Evolutionary conservation across 2,797 vertebrate species (phyloP).

Genomic region (Argya squamiceps): DNA sequence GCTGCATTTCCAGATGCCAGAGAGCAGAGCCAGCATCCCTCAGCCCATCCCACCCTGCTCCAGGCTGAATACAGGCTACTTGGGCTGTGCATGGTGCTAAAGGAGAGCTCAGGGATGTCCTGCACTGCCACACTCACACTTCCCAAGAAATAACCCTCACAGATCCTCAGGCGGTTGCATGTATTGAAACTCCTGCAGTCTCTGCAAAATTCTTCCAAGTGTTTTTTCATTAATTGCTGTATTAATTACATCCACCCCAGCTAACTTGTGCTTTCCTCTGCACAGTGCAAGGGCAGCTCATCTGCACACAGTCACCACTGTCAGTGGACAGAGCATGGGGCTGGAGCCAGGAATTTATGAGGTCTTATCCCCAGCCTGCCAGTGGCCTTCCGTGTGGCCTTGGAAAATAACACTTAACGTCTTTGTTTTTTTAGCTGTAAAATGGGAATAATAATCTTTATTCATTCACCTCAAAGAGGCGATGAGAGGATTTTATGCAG

Average conservation of each 20-base stretch:
- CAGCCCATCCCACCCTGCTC: background rate
- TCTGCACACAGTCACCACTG: slow-evolving; percentile 55
- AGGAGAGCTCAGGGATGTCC: background rate
- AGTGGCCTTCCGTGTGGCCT: slow-evolving; percentile 14
- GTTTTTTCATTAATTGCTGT: background rate
- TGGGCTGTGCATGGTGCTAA: fast-evolving
- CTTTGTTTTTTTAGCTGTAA: slow-evolving; percentile 18
- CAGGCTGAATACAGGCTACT: background rate
- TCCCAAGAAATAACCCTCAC: background rate
- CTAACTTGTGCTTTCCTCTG: background rate
- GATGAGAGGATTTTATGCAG: slow-evolving; percentile 57
- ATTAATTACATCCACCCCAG: background rate
- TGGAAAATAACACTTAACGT: slow-evolving; percentile 25
- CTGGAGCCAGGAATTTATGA: slow-evolving; percentile 57
- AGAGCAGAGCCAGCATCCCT: background rate
- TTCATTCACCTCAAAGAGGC: slow-evolving; percentile 52
- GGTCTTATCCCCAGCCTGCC: background rate
- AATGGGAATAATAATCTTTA: slow-evolving; percentile 49
- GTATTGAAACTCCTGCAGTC: background rate
- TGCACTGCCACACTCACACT: background rate
- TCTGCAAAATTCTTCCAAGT: background rate
- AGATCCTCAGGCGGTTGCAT: background rate
- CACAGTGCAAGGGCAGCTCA: background rate
- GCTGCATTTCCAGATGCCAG: background rate
- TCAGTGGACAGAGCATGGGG: background rate